A percentile compares a stretch with the other conserved stretches of the same genome.
Evolutionary conservation across 2,888 invertebrate genomes (phyloP).

Genomic region (Drosophila quinaria): DNA sequence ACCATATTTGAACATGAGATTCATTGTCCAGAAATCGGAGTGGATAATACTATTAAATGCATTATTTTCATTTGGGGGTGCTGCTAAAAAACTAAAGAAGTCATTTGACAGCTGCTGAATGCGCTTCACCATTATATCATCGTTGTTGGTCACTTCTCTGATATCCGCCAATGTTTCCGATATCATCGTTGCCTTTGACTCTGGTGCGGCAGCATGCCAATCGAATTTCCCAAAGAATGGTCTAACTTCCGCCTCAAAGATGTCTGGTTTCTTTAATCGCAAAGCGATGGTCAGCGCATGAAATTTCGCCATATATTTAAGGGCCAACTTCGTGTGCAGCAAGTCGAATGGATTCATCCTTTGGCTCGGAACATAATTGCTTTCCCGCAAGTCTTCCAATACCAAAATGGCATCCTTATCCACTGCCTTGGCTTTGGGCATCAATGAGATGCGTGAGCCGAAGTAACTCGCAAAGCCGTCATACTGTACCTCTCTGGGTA

Average conservation of each 20-base stretch:
- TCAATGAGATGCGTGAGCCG: slow-evolving; percentile 59
- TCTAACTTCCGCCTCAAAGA: slow-evolving; percentile 38
- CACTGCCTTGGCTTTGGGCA: slow-evolving; percentile 25
- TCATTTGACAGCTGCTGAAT: slow-evolving; percentile 42
- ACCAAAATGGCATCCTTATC: slow-evolving; percentile 60
- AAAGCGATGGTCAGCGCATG: slow-evolving; percentile 60
- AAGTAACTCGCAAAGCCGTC: slow-evolving; percentile 61
- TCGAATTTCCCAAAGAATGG: slow-evolving; percentile 66
- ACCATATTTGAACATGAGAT: slow-evolving; percentile 71
- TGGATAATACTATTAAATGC: slow-evolving; percentile 62
- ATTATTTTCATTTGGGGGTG: slow-evolving; percentile 40
- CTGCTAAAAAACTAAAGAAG: slow-evolving; percentile 57
- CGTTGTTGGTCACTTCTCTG: slow-evolving; percentile 47
- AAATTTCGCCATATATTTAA: slow-evolving; percentile 60
- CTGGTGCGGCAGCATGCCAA: slow-evolving; percentile 68
- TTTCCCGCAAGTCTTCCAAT: slow-evolving; percentile 55
- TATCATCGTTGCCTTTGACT: slow-evolving; percentile 60
- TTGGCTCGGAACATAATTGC: slow-evolving; percentile 38
- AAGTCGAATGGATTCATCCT: slow-evolving; percentile 55
- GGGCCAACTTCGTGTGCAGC: slow-evolving; percentile 42
- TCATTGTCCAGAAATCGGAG: slow-evolving; percentile 65
- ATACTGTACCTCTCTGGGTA: slow-evolving; percentile 34
- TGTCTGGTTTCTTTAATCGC: slow-evolving; percentile 41
- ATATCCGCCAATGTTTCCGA: slow-evolving; percentile 59
- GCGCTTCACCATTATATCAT: slow-evolving; percentile 27